These are phyloP conservation scores for Thalassophryne amazonica DNA, from an alignment of 2,797 vertebrate species.

Conservation along the genomic window DNA sequence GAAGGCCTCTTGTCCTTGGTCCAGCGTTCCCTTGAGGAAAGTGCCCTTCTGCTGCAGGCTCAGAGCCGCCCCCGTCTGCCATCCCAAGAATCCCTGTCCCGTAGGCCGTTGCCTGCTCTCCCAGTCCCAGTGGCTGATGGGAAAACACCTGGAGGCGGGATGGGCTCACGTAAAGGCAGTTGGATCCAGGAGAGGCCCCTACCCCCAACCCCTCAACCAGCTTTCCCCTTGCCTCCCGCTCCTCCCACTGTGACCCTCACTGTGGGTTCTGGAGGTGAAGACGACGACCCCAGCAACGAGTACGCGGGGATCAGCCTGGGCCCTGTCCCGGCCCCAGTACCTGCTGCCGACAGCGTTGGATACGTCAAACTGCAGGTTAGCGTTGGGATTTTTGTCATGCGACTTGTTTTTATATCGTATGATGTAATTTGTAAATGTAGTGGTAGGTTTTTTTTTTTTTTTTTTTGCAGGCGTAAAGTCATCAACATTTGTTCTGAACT, in stretches of 20 bases:
- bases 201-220: constrained; percentile 84
- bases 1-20: constrained; percentile 73
- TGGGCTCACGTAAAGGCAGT: constrained; percentile 87
- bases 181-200: constrained; percentile 93
- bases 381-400: neutral
- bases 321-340: constrained; percentile 59
- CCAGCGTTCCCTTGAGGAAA: constrained; percentile 79
- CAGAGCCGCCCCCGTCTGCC: constrained; percentile 84
- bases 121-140: constrained; percentile 81
- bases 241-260: constrained; percentile 56
- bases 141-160: constrained; percentile 69
- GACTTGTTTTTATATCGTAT: neutral
- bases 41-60: constrained; percentile 69
- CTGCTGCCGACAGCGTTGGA: constrained; percentile 81
- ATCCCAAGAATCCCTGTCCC: constrained; percentile 89
- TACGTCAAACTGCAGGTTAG: constrained; percentile 84
- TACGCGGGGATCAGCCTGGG: constrained; percentile 86
- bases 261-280: constrained; percentile 58
- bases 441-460: neutral
- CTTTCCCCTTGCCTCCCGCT: constrained; percentile 66
- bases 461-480: neutral
- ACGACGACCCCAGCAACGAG: constrained; percentile 82
- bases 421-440: neutral
- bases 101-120: constrained; percentile 87
- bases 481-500: neutral